Percentiles rank a stretch among this genome's conserved stretches.
Conservation (phyloP, 1,140 invertebrate genomes). For the Paralvinella palmiformis region DNA sequence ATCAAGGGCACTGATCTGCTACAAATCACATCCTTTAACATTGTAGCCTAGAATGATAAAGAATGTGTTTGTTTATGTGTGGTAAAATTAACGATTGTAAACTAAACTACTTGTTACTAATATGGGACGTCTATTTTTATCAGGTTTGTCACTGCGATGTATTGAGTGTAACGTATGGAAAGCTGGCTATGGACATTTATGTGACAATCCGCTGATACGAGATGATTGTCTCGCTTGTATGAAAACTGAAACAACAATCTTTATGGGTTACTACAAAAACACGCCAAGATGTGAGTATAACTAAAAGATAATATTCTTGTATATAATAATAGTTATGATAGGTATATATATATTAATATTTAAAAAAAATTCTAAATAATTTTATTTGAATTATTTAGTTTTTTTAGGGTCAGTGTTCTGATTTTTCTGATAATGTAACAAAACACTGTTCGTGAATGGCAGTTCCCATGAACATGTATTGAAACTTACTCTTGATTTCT, state of each 20-base stretch:
- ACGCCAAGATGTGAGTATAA: conserved; percentile 19
- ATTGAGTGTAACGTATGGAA: conserved; percentile 23
- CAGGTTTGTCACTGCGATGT: too few relatives aligned
- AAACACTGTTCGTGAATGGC: too few relatives aligned
- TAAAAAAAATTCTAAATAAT: not conserved
- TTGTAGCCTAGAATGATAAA: too few relatives aligned
- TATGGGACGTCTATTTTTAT: too few relatives aligned
- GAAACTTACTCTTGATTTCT: too few relatives aligned
- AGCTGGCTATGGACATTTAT: conserved; percentile 19
- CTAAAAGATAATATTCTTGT: not conserved
- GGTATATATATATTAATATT: not conserved
- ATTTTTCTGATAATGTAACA: not conserved
- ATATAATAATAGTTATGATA: not conserved
- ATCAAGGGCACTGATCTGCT: too few relatives aligned
- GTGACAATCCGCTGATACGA: conserved; percentile 15
- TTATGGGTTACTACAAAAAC: conserved; percentile 22
- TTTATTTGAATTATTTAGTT: not conserved
- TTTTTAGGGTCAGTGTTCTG: not conserved
- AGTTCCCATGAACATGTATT: too few relatives aligned
- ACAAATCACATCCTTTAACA: too few relatives aligned
- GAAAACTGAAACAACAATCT: conserved; percentile 18
- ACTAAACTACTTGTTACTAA: too few relatives aligned
- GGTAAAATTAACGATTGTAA: too few relatives aligned
- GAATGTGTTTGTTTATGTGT: too few relatives aligned
- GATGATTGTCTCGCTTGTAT: conserved; percentile 13